Conservation (phyloP, 35 echinoderm and acorn worm genomes). For the Amphiura filiformis region DNA sequence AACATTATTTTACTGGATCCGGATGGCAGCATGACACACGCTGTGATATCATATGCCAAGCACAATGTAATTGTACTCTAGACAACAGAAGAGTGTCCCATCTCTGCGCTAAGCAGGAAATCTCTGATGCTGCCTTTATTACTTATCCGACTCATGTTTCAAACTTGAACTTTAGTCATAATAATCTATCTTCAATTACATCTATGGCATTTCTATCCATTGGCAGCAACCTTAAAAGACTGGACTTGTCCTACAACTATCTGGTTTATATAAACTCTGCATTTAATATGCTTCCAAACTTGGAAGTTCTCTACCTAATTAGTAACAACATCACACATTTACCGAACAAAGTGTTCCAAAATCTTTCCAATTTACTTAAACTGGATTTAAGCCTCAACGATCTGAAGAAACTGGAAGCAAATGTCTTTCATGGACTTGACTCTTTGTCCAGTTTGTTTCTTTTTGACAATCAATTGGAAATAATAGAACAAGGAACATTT, state of each 20-base stretch:
- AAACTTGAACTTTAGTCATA: background rate
- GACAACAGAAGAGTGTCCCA: background rate
- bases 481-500: background rate
- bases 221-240: background rate
- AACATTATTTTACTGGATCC: background rate
- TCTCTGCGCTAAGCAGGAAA: background rate
- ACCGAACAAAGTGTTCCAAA: background rate
- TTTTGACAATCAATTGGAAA: background rate
- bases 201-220: background rate
- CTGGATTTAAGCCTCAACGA: background rate
- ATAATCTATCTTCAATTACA: background rate
- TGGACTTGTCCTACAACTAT: background rate
- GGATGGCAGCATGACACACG: background rate
- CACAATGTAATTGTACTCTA: background rate
- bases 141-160: background rate
- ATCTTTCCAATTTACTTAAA: background rate
- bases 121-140: background rate
- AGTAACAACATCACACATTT: background rate
- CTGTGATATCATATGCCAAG: background rate
- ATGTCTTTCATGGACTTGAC: background rate
- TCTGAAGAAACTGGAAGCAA: background rate
- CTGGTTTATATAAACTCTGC: background rate
- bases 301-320: background rate
- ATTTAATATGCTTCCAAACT: background rate
- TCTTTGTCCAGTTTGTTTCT: background rate